Conservation (phyloP, 2,113 vertebrate species). For the Tricholaema leucomelas region DNA sequence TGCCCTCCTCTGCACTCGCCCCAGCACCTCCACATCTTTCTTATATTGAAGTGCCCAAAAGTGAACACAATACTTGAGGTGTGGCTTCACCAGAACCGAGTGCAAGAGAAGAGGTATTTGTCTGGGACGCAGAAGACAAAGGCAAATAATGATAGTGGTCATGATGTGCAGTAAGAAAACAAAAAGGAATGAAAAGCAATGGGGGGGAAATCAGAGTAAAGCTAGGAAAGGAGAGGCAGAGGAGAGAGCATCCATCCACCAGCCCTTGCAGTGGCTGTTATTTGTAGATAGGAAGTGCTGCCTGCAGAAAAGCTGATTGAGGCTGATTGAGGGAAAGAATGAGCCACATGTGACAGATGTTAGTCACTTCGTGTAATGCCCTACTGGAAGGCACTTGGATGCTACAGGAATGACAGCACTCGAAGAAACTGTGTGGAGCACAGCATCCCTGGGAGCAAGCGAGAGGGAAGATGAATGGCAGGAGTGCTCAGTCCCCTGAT, state of each 20-base stretch:
- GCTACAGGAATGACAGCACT: slow-evolving; percentile 43
- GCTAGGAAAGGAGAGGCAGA: not conserved
- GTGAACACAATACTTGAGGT: no score
- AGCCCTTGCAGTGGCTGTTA: slow-evolving; percentile 3
- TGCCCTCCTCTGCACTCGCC: no score
- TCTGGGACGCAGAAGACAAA: not conserved
- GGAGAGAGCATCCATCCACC: slow-evolving; percentile 9
- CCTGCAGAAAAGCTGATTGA: slow-evolving; percentile 61
- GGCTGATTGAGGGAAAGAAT: slow-evolving; percentile 64
- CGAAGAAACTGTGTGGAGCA: not conserved
- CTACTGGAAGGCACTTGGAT: slow-evolving; percentile 45
- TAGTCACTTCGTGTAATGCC: slow-evolving; percentile 24
- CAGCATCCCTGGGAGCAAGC: not conserved
- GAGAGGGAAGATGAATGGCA: not conserved
- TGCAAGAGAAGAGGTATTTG: not conserved
- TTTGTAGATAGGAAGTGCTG: slow-evolving; percentile 49
- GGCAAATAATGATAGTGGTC: not conserved
- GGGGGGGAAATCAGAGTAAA: not conserved
- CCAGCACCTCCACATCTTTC: no score
- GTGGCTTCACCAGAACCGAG: no score
- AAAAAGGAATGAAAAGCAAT: not conserved
- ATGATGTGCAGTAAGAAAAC: not conserved
- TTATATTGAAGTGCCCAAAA: no score
- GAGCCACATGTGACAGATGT: slow-evolving; percentile 61
- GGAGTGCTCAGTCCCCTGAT: not conserved